phyloP scores from a whole-genome alignment of 2,113 vertebrate genomes.

The Mesitornis unicolor region DNA sequence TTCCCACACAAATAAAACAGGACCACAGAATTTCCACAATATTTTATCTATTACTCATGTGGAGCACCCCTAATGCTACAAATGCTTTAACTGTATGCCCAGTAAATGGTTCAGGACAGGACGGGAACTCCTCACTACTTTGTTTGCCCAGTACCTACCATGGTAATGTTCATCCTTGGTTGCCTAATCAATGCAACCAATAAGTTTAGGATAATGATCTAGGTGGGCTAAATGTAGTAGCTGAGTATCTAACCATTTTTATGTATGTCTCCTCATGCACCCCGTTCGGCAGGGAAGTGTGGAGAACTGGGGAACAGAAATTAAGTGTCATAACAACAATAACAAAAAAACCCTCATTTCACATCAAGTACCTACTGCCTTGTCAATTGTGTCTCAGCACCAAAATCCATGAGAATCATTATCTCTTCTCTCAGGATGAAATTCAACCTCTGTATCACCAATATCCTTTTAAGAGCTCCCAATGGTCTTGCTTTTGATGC shows the following conservation, averaged over 20 bases:
- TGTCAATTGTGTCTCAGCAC: not conserved
- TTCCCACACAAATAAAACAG: not conserved
- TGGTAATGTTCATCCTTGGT: not conserved
- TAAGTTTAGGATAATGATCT: not conserved
- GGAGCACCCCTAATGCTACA: rapidly evolving
- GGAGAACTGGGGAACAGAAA: not conserved
- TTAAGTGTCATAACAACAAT: not conserved
- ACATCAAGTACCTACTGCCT: not conserved
- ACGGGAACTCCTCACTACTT: not conserved
- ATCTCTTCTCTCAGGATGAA: not conserved
- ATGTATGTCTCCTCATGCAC: not conserved
- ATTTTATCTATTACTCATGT: not conserved
- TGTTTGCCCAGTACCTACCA: not conserved
- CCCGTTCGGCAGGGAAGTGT: not conserved
- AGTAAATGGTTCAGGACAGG: not conserved
- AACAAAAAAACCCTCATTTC: no score
- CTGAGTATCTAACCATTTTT: not conserved
- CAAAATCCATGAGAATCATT: not conserved
- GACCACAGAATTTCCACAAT: not conserved
- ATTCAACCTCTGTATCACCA: not conserved
- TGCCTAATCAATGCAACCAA: not conserved
- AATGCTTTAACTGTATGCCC: not conserved
- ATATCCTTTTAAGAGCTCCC: constrained; percentile 14
- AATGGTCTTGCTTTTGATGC: not conserved
- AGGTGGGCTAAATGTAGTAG: not conserved